Evolutionary conservation across 2,113 vertebrate species (phyloP).

Genomic region (Neomonachus schauinslandi): DNA sequence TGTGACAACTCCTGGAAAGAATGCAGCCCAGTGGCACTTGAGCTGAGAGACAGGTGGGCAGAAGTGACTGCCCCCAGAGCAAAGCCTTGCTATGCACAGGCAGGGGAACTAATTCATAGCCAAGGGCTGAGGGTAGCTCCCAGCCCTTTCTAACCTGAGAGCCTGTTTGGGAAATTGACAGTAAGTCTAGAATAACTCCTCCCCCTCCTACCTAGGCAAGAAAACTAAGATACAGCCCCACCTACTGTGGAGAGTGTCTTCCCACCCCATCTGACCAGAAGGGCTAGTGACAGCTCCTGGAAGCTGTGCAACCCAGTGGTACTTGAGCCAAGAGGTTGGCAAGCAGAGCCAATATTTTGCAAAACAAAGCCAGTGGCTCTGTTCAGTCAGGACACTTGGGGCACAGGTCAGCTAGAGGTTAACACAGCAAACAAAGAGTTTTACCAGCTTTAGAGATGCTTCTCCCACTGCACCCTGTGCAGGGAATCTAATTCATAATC

Average conservation of each 20-base stretch:
- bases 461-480: background rate
- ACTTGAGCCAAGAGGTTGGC: background rate
- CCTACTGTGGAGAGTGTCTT: background rate
- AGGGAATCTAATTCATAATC: background rate
- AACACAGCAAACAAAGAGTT: background rate
- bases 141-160: background rate
- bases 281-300: background rate
- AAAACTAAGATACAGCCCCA: background rate
- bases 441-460: background rate
- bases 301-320: background rate
- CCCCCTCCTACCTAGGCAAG: background rate
- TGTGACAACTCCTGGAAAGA: background rate
- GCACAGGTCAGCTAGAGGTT: background rate
- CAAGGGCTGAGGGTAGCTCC: background rate
- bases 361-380: background rate
- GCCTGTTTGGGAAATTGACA: background rate
- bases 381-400: background rate
- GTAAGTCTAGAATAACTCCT: background rate
- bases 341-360: background rate
- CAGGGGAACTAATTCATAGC: background rate
- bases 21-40: background rate
- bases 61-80: background rate
- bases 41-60: background rate
- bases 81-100: background rate
- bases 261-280: background rate